Base-by-base conservation (phyloP, 2,888 invertebrate genomes). In the Andrena haemorrhoa region DNA sequence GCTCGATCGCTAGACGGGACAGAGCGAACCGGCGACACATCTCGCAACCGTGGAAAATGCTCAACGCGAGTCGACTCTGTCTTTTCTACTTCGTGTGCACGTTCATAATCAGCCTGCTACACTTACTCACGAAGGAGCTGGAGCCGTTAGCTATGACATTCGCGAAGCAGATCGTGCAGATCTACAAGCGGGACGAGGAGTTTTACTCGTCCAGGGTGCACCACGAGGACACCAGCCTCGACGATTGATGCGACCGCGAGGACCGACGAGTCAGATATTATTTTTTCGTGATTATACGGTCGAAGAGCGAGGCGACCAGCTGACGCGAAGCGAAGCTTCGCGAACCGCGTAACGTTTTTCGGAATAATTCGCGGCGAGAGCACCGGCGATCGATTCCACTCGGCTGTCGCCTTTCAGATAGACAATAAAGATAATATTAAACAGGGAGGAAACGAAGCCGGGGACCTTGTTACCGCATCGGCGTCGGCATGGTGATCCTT, bases 1-100 rank as follows among this genome's bases (percentile, higher is more conserved):
- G 5, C 12, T 16, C 23, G 33, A 33, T 51, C 23, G 6, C 10
- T 8, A 8, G 58, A 16, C 66, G 29, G 31, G 33, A 49, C 49
- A 2, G 26, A 53, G 1, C 41, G 12, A 64, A 10, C 10, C 23
- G 35, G 49, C 49, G 41, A 20, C 7, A 41, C 3, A 41, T 70
- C 5, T 8, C 10, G 31, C 0, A 7, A 4, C 6, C 23, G 12
- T 31, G 69, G 56, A 75, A 69, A n/a, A 84, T 84, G 84, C 61
- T 71, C n/a, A 61, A 51, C 53, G 82, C 51, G 8, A 53, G 53
- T 8, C 79, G 79, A 23, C 70, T 85, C 49, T 85, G 84, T 58
- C n/a, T 75, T 12, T 82, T 85, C 51, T 85, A 85, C 68, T 82
- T 75, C 20, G 47, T 63, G 1, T 85, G 61, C 49, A 82, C 82